phyloP scores from a whole-genome alignment of 2,797 vertebrate species.

The Vultur gryphus region DNA sequence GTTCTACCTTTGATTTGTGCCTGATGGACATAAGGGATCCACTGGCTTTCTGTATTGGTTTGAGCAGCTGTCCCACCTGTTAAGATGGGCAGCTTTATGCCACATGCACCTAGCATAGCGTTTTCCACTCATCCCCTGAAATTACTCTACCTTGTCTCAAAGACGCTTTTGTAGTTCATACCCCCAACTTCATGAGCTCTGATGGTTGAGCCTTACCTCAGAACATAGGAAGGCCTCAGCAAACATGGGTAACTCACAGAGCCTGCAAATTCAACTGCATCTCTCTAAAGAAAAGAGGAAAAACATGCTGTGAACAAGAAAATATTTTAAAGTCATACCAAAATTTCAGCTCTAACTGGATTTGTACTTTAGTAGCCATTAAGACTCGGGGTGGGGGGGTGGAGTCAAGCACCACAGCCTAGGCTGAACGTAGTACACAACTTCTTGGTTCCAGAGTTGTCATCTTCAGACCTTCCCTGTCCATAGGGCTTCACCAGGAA shows the following conservation, averaged over 20 bases:
- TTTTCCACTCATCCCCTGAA: background rate
- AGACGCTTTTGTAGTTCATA: background rate
- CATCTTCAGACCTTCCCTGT: background rate
- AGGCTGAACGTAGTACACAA: fast-evolving
- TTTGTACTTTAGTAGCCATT: background rate
- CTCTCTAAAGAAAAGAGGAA: constrained; percentile 77
- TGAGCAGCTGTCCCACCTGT: background rate
- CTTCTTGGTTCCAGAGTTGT: background rate
- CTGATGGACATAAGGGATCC: background rate
- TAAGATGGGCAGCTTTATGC: background rate
- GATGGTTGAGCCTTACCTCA: constrained; percentile 79
- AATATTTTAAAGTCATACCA: background rate
- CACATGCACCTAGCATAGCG: background rate
- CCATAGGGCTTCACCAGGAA: background rate
- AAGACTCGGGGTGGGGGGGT: background rate
- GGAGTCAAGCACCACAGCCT: background rate
- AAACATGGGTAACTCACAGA: constrained; percentile 90
- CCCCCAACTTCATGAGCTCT: background rate
- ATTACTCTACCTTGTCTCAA: background rate
- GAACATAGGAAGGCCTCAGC: constrained; percentile 91
- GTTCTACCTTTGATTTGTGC: background rate
- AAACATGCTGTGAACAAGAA: background rate
- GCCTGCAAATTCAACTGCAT: constrained; percentile 86
- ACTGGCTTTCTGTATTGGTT: background rate
- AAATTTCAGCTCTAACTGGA: background rate